Base-by-base conservation (phyloP, 1,140 invertebrate species). In the Neuroterus valhalla region DNA sequence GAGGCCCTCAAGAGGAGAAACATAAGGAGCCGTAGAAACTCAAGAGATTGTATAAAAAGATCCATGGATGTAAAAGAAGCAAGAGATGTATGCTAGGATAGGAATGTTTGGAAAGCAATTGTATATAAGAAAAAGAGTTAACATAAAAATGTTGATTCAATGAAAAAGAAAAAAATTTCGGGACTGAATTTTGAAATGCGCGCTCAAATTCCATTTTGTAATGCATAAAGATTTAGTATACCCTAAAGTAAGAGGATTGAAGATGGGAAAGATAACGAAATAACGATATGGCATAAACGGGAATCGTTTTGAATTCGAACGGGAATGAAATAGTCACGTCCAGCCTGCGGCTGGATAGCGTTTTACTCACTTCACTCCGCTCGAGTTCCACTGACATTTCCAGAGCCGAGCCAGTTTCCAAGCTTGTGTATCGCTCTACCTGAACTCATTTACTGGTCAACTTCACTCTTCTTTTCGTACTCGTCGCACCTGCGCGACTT, bases 401-500 rank as follows among this genome's bases (percentile, higher is more conserved):
- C 23, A 0, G 19, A 52, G 50, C 50, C 50, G 17, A 11, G 19
- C 23, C 23, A 10, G 8, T 26, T 23, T 2, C n/a, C n/a, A n/a
- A n/a, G 38, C 66, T 15, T 1, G 5, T 6, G 19, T 26, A 19
- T 62, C 38, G 2, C 31, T 71, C 38, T 19, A 19, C 38, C 12
- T n/a, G n/a, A n/a, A n/a, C n/a, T n/a, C n/a, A n/a, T 23, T 52
- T 43, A 43, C 31, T 72, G 43, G 8, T 48, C 17, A 5, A 48
- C 68, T 70, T 71, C 3, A 21, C 70, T 15, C 52, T 85, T 81
- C 75, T 76, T 84, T 85, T 86, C 77, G 83, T 82, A 80, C 80
- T 82, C 82, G 81, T 86, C 84, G 80, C 78, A 85, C 86, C 85
- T 86, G 85, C 82, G 82, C 78, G 82, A 85, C 80, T 85, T 52